A percentile compares a stretch with the other conserved stretches of the same genome.
phyloP scores from a whole-genome alignment of 1,140 invertebrate genomes.

The Sipha flava region DNA sequence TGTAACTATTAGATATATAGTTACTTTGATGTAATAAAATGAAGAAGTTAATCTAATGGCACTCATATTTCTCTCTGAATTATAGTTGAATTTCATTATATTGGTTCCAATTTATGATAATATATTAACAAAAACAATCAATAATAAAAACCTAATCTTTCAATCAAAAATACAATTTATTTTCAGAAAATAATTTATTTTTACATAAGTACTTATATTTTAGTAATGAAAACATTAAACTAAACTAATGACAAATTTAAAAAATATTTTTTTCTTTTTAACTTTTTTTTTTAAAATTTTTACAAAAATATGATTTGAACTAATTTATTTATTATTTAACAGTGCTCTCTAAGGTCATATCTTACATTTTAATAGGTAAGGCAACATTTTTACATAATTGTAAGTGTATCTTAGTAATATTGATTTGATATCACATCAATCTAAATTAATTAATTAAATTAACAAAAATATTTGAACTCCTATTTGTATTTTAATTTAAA shows the following conservation, averaged over 20 bases:
- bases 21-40: no score
- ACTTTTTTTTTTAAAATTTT: background rate
- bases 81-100: no score
- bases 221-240: background rate
- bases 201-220: background rate
- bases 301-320: background rate
- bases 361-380: background rate
- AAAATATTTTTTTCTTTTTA: background rate
- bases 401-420: no score
- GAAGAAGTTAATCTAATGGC: no score
- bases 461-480: no score
- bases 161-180: background rate
- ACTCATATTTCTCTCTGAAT: no score
- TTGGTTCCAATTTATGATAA: no score
- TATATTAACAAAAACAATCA: no score
- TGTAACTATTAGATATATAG: no score
- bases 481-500: background rate
- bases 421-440: no score
- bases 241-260: conserved; percentile 4
- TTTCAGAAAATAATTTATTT: conserved; percentile 12
- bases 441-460: no score
- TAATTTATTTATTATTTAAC: background rate
- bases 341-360: background rate
- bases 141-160: background rate
- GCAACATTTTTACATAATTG: no score